Evolutionary conservation across 2,888 invertebrate genomes (phyloP), one percentile per base, ranked within the genome.

Genomic region (Papilio protenor): DNA sequence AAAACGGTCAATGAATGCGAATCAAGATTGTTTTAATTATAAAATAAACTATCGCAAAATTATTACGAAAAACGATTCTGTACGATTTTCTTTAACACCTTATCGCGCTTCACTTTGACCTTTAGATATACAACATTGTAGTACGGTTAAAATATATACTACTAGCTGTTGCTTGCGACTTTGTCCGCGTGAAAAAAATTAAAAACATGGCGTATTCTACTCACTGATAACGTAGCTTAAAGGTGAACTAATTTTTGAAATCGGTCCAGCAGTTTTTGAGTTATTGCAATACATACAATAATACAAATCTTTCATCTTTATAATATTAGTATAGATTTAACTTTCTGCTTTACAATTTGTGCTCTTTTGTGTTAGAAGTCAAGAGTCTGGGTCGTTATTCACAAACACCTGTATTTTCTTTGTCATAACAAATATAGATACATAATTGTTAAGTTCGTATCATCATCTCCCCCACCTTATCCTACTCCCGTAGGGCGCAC

Each of bases 101-200:
- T 61, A 77, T 64, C 77, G 5, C 55, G 64, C 1, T 77, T 73
- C 64, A 61, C 61, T 72, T 73, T 55, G 77, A 77, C 55, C 73
- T 77, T 66, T 45, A 16, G 55, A 66, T 66, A 73, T 64, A 40
- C 40, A 66, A 77, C 55, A 64, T 77, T 73, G 66, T 73, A 77
- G 33, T 55, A 12, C 5, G 23, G 18, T 23, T 45, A 66, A 49
- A 21, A 61, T 49, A 52, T 10, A 5, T 21, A n/a, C 57, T 45
- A 61, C 45, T 73, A 2, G 16, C 11, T 10, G 3, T 14, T 6
- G 16, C 6, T 6, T 0, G 18, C 33, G 18, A 33, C 27, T 27
- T 27, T 27, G 27, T 27, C 27, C 27, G 27, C 27, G 27, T 27
- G 27, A 27, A 27, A 27, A 27, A 2, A 27, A 27, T 27, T 27